These are phyloP conservation scores for Boulengeromyrus knoepffleri DNA, from an alignment of 2,113 vertebrate species.

Conservation along the genomic window DNA sequence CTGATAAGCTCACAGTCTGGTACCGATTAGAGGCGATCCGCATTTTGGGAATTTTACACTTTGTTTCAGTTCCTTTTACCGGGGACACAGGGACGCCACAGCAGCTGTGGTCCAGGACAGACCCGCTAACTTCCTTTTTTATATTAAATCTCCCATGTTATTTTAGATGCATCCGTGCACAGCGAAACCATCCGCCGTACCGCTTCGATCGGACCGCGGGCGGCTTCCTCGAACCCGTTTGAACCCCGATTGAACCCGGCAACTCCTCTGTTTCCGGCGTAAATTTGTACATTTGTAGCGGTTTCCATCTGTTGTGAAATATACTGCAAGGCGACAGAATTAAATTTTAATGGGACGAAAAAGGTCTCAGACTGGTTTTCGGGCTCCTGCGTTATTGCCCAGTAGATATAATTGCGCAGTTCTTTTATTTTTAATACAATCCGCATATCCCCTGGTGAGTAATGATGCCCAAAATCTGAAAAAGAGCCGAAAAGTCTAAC, in stretches of 20 bases:
- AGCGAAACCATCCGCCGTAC: neutral
- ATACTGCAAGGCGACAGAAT: neutral
- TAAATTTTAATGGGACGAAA: neutral
- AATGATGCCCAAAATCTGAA: neutral
- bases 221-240: neutral
- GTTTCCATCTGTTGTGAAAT: neutral
- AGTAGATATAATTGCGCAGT: neutral
- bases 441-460: neutral
- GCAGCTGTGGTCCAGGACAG: neutral
- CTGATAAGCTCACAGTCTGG: neutral
- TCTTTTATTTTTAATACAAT: neutral
- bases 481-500: neutral
- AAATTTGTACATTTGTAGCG: neutral
- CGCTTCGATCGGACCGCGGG: neutral
- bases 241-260: neutral
- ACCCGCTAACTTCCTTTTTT: neutral
- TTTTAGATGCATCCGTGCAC: neutral
- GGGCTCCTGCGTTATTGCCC: neutral
- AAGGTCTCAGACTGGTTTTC: neutral
- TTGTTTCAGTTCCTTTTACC: neutral
- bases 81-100: neutral
- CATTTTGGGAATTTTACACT: neutral
- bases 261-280: neutral
- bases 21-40: neutral
- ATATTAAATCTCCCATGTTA: neutral